Evolutionary conservation across 1,140 invertebrate species (phyloP).

Genomic region (Drosophila elegans): DNA sequence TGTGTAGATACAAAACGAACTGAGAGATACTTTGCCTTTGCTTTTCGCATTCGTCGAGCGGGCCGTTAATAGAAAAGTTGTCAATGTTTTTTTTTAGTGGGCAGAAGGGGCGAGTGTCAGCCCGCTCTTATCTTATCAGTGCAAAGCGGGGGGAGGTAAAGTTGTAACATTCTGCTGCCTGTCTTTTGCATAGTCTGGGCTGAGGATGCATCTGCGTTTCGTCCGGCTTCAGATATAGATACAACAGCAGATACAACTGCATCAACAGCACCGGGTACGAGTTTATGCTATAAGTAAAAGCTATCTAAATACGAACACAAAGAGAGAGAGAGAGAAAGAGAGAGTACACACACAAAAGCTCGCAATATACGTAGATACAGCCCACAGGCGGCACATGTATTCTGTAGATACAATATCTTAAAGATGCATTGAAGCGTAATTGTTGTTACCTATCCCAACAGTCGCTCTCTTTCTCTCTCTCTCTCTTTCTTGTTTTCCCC

Average conservation of each 20-base stretch:
- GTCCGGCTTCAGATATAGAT: conserved; percentile 27
- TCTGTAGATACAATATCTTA: conserved; percentile 73
- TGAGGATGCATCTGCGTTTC: conserved; percentile 45
- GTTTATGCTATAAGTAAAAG: conserved; percentile 41
- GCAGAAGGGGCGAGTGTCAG: conserved; percentile 11
- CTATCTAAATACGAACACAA: conserved; percentile 39
- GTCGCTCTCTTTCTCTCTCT: neutral
- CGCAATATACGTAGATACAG: conserved; percentile 24
- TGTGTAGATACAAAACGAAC: conserved; percentile 66
- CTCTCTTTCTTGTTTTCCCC: conserved; percentile 1
- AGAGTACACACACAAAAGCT: conserved; percentile 34
- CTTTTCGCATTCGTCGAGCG: conserved; percentile 40
- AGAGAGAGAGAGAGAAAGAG: neutral
- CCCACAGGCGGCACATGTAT: conserved; percentile 46
- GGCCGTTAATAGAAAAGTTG: conserved; percentile 79
- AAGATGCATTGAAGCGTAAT: conserved; percentile 76
- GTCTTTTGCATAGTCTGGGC: conserved; percentile 52
- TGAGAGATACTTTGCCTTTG: conserved; percentile 35
- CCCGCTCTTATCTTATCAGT: conserved; percentile 41
- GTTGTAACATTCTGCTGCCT: conserved; percentile 35
- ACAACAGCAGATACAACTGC: conserved; percentile 23
- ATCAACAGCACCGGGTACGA: conserved; percentile 12
- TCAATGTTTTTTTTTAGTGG: conserved; percentile 68
- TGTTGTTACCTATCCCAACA: conserved; percentile 59
- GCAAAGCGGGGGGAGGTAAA: conserved; percentile 3